These are phyloP conservation scores for Geotrypetes seraphini DNA, from an alignment of 2,797 vertebrate species.

Conservation along the genomic window DNA sequence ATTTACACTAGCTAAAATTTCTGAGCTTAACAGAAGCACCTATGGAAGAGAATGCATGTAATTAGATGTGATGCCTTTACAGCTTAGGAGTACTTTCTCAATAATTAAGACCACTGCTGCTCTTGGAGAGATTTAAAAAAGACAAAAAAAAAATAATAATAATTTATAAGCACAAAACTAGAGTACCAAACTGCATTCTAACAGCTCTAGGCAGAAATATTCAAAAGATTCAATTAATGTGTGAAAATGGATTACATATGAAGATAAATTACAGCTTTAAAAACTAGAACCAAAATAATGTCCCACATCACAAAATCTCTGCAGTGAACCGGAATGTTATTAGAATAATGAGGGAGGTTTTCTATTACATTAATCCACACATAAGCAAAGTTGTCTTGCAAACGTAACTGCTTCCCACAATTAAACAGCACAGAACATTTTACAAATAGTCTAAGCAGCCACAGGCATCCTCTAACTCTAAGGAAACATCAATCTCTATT, in stretches of 20 bases:
- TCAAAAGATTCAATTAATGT: conserved; percentile 10
- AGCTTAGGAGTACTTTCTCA: conserved; percentile 10
- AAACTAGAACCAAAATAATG: background rate
- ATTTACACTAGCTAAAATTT: no score
- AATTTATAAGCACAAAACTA: conserved; percentile 20
- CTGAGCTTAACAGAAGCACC: no score
- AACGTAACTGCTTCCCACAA: no score
- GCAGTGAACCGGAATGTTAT: background rate
- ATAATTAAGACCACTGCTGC: conserved; percentile 10
- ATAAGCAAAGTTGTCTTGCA: no score
- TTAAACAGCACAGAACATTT: no score
- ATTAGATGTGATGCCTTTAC: conserved; percentile 12
- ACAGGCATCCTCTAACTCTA: no score
- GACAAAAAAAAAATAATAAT: no score
- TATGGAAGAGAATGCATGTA: conserved; percentile 7
- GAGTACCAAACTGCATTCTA: conserved; percentile 19
- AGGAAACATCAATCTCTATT: no score
- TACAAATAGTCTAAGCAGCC: no score
- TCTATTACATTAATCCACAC: conserved; percentile 1
- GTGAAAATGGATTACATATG: conserved; percentile 1
- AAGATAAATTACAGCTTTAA: background rate
- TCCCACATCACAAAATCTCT: background rate
- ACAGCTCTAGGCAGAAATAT: conserved; percentile 15
- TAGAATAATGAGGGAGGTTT: background rate
- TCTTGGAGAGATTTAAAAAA: conserved; percentile 5